Conservation (phyloP, 2,797 vertebrate genomes). For the Holocentrus rufus region DNA sequence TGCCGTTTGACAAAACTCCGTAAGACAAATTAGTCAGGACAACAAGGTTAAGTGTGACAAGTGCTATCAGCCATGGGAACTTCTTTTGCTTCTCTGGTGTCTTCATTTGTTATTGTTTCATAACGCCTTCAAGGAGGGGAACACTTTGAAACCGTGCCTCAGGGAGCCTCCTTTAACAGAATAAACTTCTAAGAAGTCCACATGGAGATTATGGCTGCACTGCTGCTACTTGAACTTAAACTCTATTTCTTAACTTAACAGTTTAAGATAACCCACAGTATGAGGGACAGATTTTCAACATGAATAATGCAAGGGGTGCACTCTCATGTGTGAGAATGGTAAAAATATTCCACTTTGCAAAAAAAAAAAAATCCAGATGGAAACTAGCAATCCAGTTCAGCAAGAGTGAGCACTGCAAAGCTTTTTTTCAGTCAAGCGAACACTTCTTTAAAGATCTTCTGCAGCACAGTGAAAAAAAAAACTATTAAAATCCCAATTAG, state of each 20-base stretch:
- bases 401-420: conserved; percentile 51
- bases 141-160: conserved; percentile 61
- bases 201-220: conserved; percentile 60
- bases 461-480: conserved; percentile 2
- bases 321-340: conserved; percentile 53
- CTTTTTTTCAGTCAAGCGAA: conserved; percentile 39
- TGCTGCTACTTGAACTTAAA: conserved; percentile 55
- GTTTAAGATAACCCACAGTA: conserved; percentile 67
- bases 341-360: conserved; percentile 67
- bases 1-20: conserved; percentile 51
- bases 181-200: conserved; percentile 57
- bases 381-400: conserved; percentile 53
- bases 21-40: conserved; percentile 67
- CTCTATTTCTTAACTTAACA: conserved; percentile 68
- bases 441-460: conserved; percentile 46
- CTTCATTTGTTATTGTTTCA: conserved; percentile 77
- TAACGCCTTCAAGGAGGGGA: conserved; percentile 59
- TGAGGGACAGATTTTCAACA: conserved; percentile 56
- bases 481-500: conserved; percentile 50
- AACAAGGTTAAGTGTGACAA: conserved; percentile 77
- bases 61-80: conserved; percentile 76
- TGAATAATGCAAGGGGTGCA: conserved; percentile 67
- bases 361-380: conserved; percentile 65
- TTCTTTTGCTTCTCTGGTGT: conserved; percentile 64
- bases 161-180: conserved; percentile 55